Evolutionary conservation across 2,888 invertebrate genomes (phyloP), one percentile per base, ranked within the genome.

Genomic region (Horisme vitalbata): DNA sequence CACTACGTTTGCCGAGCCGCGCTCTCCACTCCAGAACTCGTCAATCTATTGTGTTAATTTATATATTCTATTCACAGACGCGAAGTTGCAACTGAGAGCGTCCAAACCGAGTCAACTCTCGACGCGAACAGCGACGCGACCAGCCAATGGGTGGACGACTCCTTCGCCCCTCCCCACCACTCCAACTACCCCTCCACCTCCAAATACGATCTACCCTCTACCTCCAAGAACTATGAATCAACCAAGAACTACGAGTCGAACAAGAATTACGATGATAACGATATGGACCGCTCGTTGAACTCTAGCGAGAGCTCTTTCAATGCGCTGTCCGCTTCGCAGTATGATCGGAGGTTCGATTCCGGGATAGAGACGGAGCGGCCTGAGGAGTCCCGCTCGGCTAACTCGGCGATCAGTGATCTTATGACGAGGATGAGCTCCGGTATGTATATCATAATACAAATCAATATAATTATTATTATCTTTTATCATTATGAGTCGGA

Each of bases 71-170:
- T 27, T 11, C 35, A 32, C 59, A 78, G 79, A 30, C 30, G 38
- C n/a, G 48, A 55, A 44, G 45, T 37, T 1, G 28, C 52, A 38
- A 67, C 67, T 45, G 71, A 57, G 12, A 52, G 72, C 50, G 74
- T 66, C 5, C 78, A 73, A 54, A 76, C 79, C 0, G 84, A 83
- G 14, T 83, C 83, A 1, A 82, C 82, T 0, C 60, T 83, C 0
- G 79, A 80, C 20, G 77, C 72, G 12, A 78, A 79, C 63, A 79
- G 82, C 55, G 86, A 84, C 66, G 90, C 90, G 12, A 90, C 89
- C 56, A 86, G 86, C 68, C 88, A 89, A 50, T 90, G 90, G 90
- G 87, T 90, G 53, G 90, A 89, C 71, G 90, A 90, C 74, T 87
- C 88, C 64, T 89, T 89, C 76, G 87, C 85, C 47, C 73, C 76